Evolutionary conservation across 1,140 invertebrate genomes (phyloP).

Genomic region (Muscidifurax raptorellus): DNA sequence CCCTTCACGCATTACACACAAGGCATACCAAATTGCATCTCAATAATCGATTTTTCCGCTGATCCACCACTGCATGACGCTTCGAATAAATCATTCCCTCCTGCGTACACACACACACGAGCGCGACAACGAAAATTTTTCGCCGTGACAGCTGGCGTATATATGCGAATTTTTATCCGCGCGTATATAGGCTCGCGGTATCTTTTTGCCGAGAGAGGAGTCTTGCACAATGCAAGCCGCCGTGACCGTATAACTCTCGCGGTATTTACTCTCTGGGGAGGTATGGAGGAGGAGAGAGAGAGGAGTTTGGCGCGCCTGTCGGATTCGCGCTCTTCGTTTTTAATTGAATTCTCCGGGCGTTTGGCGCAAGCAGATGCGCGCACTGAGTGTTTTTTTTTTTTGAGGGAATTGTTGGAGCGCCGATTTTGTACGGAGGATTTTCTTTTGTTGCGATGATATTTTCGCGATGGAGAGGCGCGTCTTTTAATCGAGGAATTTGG

Average conservation of each 20-base stretch:
- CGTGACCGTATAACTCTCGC: slow-evolving; percentile 22
- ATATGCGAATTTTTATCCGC: neutral
- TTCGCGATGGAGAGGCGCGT: neutral
- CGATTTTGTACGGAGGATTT: neutral
- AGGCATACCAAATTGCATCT: neutral
- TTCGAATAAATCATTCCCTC: slow-evolving; percentile 9
- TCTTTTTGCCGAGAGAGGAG: neutral
- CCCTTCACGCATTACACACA: neutral
- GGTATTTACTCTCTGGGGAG: slow-evolving; percentile 15
- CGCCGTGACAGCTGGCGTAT: neutral
- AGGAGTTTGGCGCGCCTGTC: neutral
- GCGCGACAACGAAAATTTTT: slow-evolving; percentile 12
- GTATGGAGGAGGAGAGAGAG: neutral
- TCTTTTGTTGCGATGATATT: neutral
- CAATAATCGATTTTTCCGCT: slow-evolving; percentile 20
- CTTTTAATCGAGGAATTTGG: neutral
- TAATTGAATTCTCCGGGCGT: neutral
- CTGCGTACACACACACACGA: neutral
- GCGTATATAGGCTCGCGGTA: neutral
- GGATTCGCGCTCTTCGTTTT: neutral
- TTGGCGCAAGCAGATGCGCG: neutral
- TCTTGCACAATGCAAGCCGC: slow-evolving; percentile 13
- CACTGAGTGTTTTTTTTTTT: neutral
- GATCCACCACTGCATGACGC: neutral
- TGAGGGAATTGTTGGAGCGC: neutral